Conservation (phyloP, 1,140 invertebrate genomes). For the Drosophila arizonae region DNA sequence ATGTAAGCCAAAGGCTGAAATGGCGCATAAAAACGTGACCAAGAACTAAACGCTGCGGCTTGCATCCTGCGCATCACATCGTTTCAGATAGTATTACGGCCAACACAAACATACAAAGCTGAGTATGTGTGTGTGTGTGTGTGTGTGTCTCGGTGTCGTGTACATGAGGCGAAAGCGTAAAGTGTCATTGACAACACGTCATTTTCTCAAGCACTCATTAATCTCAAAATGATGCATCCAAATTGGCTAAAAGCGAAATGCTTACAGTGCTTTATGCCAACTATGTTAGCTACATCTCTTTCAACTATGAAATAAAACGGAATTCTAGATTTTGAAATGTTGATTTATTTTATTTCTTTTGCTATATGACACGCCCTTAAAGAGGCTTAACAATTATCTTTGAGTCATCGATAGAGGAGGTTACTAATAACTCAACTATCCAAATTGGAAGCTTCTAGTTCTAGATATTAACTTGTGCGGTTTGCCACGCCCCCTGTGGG, state of each 20-base stretch:
- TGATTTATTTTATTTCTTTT: no score
- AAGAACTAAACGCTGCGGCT: constrained; percentile 44
- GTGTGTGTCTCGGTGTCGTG: not conserved
- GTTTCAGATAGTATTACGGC: constrained; percentile 39
- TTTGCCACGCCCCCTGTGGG: no score
- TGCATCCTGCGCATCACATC: constrained; percentile 9
- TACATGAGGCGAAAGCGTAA: constrained; percentile 39
- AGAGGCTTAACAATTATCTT: no score
- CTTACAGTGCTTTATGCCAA: not conserved
- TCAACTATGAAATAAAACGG: not conserved
- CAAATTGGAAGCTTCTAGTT: no score
- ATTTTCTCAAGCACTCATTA: constrained; percentile 74
- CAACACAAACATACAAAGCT: constrained; percentile 42
- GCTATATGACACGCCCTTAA: no score
- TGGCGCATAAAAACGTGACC: constrained; percentile 68
- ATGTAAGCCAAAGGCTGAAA: constrained; percentile 32
- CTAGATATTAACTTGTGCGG: no score
- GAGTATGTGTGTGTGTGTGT: constrained; percentile 6
- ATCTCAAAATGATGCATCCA: constrained; percentile 39
- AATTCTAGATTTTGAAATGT: no score
- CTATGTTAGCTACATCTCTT: not conserved
- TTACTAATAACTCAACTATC: no score
- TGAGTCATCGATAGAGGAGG: no score
- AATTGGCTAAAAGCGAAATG: constrained; percentile 36
- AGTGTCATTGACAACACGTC: constrained; percentile 72